These are phyloP conservation scores for Spilogale gracilis DNA, from an alignment of 2,113 vertebrate genomes.

Conservation along the genomic window DNA sequence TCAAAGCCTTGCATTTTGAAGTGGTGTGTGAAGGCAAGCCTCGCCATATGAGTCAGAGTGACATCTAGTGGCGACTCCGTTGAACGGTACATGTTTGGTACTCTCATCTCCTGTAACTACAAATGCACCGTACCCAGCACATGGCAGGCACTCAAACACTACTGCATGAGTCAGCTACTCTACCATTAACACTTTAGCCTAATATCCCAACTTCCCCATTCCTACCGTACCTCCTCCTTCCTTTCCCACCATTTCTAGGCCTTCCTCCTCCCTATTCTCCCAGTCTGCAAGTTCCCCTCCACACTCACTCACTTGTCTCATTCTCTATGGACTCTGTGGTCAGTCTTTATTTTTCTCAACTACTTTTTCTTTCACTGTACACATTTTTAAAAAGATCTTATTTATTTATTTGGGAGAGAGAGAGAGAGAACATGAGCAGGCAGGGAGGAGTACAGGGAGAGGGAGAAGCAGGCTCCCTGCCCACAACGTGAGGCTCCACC, in stretches of 20 bases:
- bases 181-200: background rate
- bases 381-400: background rate
- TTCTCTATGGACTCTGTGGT: background rate
- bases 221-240: background rate
- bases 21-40: background rate
- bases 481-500: background rate
- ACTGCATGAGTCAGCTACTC: background rate
- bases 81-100: background rate
- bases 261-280: background rate
- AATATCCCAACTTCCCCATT: background rate
- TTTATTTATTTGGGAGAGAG: background rate
- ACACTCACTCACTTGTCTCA: background rate
- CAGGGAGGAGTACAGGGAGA: background rate
- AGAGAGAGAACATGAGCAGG: background rate
- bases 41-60: slow-evolving; percentile 68
- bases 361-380: background rate
- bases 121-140: background rate
- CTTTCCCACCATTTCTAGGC: background rate
- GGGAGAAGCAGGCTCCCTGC: background rate
- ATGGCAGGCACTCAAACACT: background rate
- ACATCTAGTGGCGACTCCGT: slow-evolving; percentile 76
- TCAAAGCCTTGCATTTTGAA: background rate
- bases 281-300: background rate
- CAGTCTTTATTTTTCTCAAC: background rate
- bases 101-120: background rate